Evolutionary conservation across 2,113 vertebrate species (phyloP).

Genomic region (Riparia riparia): DNA sequence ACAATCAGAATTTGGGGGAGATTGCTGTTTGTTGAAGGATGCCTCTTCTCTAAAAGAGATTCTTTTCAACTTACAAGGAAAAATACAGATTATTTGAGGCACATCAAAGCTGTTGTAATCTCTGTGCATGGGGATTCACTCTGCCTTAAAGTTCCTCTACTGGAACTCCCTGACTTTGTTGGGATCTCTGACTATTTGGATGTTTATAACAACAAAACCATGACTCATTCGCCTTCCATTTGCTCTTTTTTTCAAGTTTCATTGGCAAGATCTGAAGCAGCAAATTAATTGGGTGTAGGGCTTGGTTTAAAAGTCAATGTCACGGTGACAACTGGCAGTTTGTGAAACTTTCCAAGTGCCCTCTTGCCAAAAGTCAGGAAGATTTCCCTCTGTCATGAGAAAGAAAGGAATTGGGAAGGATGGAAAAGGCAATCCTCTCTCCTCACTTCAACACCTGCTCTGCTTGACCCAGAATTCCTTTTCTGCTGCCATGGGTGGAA

Average conservation of each 20-base stretch:
- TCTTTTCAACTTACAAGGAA: neutral
- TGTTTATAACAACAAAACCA: neutral
- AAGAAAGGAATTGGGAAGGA: neutral
- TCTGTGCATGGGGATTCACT: constrained; percentile 26
- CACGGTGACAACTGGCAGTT: neutral
- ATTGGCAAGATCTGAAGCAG: neutral
- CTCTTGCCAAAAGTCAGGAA: neutral
- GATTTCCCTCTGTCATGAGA: neutral
- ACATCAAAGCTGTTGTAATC: constrained; percentile 51
- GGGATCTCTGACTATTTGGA: neutral
- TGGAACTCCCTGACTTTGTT: neutral
- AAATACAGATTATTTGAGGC: constrained; percentile 7
- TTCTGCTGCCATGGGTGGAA: neutral
- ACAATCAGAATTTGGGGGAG: neutral
- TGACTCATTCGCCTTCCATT: neutral
- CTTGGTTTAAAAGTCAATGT: neutral
- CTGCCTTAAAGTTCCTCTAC: constrained; percentile 21
- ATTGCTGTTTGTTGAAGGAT: neutral
- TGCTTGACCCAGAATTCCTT: neutral
- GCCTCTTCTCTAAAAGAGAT: neutral
- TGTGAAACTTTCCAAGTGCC: neutral
- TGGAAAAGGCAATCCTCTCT: neutral
- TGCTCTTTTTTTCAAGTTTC: neutral
- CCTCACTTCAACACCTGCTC: neutral
- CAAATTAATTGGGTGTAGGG: neutral